Evolutionary conservation across 2,888 invertebrate species (phyloP), one percentile per base, ranked within the genome.

Genomic region (Apodemia hepburni): DNA sequence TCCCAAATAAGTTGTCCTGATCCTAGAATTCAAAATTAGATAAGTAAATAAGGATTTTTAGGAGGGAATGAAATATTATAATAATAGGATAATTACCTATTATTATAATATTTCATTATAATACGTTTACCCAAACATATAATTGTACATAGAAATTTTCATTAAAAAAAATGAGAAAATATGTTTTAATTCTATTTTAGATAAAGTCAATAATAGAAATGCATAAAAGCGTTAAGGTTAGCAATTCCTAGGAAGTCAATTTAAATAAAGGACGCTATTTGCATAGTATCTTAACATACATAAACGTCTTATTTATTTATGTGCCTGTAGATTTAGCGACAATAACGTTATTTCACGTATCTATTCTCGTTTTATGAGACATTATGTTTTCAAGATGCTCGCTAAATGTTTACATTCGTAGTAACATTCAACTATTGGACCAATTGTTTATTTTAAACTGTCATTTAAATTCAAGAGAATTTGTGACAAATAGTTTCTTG

Each of bases 381-480:
- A 58, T 58, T 58, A 58, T 58, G 27, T 33, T 58, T 58, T 58
- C 58, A 58, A 58, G 58, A 58, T 58, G 58, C 33, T 58, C 58
- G 58, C 17, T 33, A 35, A n/a, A 58, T 58, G n/a, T 59, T 45
- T 27, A 45, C 45, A 59, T 45, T 38, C 42, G 27, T n/a, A 59
- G 45, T 59, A 42, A 42, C 42, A 15, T 45, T 27, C n/a, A 59
- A 59, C 59, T 42, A 18, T 38, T 54, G 18, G 54, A 27, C 22
- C 51, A 54, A 54, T 54, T 27, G 54, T 54, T 54, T 54, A 54
- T 54, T 54, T 54, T 27, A 54, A 54, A 54, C 54, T 54, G 54
- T 54, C 54, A 54, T 22, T 54, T 54, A 22, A 27, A 22, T 54
- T 54, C 54, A 27, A 27, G 27, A 54, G 51, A 51, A 51, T 12